Evolutionary conservation across 2,113 vertebrate genomes (phyloP).

Genomic region (Chlamydotis undulata): DNA sequence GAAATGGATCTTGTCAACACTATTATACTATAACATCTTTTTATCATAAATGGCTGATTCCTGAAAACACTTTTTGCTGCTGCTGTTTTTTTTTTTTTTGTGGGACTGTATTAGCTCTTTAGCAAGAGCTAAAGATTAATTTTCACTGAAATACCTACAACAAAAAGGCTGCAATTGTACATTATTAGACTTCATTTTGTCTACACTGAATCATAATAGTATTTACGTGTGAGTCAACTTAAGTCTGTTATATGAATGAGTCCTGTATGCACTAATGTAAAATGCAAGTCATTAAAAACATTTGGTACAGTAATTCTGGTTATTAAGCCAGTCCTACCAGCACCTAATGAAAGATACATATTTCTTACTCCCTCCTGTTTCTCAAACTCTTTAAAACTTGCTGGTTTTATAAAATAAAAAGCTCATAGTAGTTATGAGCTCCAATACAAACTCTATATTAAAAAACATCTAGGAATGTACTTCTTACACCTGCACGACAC

Average conservation of each 20-base stretch:
- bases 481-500: neutral
- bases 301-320: neutral
- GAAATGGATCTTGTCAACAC: neutral
- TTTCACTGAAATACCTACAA: neutral
- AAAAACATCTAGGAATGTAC: neutral
- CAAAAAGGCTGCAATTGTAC: neutral
- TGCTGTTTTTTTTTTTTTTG: neutral
- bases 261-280: neutral
- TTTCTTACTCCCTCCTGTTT: neutral
- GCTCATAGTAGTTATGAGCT: neutral
- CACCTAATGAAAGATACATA: neutral
- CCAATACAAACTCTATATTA: neutral
- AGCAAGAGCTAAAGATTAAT: neutral
- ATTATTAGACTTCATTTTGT: neutral
- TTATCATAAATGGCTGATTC: neutral
- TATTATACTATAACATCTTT: neutral
- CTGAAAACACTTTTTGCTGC: neutral
- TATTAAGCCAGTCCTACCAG: neutral
- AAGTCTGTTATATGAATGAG: neutral
- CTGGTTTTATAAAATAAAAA: neutral
- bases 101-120: neutral
- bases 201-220: neutral
- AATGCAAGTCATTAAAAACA: neutral
- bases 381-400: neutral
- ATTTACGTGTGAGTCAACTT: neutral